Evolutionary conservation across 2,113 vertebrate species (phyloP).

Genomic region (Malurus melanocephalus): DNA sequence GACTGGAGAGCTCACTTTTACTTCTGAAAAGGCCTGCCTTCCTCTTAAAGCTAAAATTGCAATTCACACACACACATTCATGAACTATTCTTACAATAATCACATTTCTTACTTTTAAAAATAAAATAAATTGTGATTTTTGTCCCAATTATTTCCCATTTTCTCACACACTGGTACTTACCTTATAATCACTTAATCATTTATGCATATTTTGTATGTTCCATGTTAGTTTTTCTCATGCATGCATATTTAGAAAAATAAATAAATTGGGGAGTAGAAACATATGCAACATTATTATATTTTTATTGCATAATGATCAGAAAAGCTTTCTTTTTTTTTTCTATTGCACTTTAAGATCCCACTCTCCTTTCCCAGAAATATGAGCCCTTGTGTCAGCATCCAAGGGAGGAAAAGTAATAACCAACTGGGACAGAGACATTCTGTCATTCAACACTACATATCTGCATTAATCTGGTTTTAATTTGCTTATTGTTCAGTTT

Average conservation of each 20-base stretch:
- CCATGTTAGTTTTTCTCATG: background rate
- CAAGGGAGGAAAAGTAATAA: conserved; percentile 46
- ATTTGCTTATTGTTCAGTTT: conserved; percentile 56
- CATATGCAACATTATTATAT: background rate
- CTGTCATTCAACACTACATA: conserved; percentile 46
- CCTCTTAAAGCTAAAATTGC: background rate
- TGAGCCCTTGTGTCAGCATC: conserved; percentile 19
- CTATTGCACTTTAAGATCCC: background rate
- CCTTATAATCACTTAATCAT: background rate
- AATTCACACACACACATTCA: accelerated
- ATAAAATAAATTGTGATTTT: background rate
- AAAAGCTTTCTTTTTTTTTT: background rate
- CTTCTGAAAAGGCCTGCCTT: background rate
- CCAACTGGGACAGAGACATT: conserved; percentile 21
- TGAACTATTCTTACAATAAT: background rate
- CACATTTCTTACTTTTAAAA: background rate
- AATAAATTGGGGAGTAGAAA: background rate
- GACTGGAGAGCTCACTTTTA: background rate
- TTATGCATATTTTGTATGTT: background rate
- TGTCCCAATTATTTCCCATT: background rate
- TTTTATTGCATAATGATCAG: conserved; percentile 17
- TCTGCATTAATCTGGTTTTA: conserved; percentile 62
- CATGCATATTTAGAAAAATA: background rate
- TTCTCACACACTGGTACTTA: background rate
- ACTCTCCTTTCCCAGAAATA: conserved; percentile 23